Base-by-base conservation (phyloP, 2,113 vertebrate genomes). In the Scomber japonicus region DNA sequence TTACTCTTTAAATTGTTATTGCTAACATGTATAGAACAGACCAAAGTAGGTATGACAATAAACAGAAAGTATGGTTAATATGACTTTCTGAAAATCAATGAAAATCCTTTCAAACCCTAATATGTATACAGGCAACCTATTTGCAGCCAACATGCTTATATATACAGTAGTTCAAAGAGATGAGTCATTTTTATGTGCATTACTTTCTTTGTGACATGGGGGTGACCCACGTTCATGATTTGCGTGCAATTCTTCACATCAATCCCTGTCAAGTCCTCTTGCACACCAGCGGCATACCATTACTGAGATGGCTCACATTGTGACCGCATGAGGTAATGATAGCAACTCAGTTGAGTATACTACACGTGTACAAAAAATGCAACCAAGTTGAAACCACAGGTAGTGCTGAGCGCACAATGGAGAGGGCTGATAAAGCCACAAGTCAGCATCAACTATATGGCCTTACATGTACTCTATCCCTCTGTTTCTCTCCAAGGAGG, bases 211-310 rank as follows among this genome's bases (percentile, higher is more conserved):
- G 83, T 92, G 87, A 88, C 88, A 87, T 84, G 88, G 78, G 87
- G 93, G 90, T 94, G 93, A 94, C 93, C 92, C 83, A 85, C 71
- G 89, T 89, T 89, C 90, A 94, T 93, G 90, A 91, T 95, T 93
- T 94, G 92, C 88, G 89, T 90, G 91, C 89, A 88, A 84, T 93
- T 93, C 88, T 88, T 93, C 86, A 84, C 94, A 88, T 93, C 90
- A 91, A 86, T 93, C 88, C 81, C 84, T 88, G 87, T 85, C 89
- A 80, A 71, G 93, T 86, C 83, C 88, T 80, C 85, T 60, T 81
- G 87, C 87, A 89, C 86, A 91, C 88, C 85, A 85, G 84, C 78
- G 68, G 78, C 91, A 93, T 95, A 74, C 92, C 94, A 94, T 95
- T 80, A 53, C 89, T 90, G 70, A 77, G 74, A 94, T 94, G 91